Evolutionary conservation across 2,888 invertebrate genomes (phyloP).

Genomic region (Lagria hirta): DNA sequence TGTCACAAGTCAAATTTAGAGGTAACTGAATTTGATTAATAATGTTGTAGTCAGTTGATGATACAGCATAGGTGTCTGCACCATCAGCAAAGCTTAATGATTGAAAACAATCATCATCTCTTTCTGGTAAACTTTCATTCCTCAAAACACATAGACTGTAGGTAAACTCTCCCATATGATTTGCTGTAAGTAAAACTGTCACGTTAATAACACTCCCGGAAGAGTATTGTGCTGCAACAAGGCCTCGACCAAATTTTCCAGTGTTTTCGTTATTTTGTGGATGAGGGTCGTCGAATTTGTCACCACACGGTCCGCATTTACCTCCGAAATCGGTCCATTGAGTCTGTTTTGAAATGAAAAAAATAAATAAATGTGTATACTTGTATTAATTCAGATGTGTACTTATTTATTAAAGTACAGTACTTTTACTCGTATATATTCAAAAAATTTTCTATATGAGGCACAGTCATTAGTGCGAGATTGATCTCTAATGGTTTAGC

Average conservation of each 20-base stretch:
- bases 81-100: constrained; percentile 46
- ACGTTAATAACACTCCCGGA: constrained; percentile 41
- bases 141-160: constrained; percentile 52
- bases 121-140: constrained; percentile 46
- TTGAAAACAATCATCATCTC: constrained; percentile 53
- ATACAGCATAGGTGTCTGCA: constrained; percentile 38
- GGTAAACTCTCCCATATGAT: constrained; percentile 50
- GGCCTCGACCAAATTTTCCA: constrained; percentile 56
- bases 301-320: constrained; percentile 60
- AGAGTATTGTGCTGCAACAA: constrained; percentile 53
- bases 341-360: constrained; percentile 19
- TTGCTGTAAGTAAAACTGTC: constrained; percentile 46
- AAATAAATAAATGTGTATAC: constrained; percentile 1
- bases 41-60: constrained; percentile 29
- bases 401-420: too few relatives aligned
- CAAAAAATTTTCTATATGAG: too few relatives aligned
- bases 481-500: too few relatives aligned
- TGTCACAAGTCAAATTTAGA: constrained; percentile 49
- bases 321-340: constrained; percentile 36
- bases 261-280: constrained; percentile 60
- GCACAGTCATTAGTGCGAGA: too few relatives aligned
- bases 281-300: constrained; percentile 50
- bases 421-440: too few relatives aligned
- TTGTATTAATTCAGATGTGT: too few relatives aligned
- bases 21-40: constrained; percentile 49